These are phyloP conservation scores for Phoxinus dragarum DNA, from an alignment of 2,797 vertebrate species.

Conservation along the genomic window DNA sequence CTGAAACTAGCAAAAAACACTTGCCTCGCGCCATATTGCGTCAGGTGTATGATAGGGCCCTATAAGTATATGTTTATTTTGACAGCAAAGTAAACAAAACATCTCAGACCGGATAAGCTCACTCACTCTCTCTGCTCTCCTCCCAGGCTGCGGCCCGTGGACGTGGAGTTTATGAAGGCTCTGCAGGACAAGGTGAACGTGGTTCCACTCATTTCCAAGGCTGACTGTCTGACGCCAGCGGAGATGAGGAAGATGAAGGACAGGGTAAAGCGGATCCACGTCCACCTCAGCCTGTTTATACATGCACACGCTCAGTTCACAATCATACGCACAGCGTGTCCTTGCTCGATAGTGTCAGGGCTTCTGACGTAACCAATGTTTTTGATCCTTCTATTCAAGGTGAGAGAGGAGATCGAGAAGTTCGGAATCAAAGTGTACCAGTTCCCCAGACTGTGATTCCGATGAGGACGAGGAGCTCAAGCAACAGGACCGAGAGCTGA, in stretches of 20 bases:
- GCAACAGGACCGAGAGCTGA: conserved; percentile 86
- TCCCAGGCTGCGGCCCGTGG: conserved; percentile 83
- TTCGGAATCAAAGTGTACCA: conserved; percentile 89
- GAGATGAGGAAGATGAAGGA: conserved; percentile 89
- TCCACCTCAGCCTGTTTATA: neutral
- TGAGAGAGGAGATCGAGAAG: conserved; percentile 87
- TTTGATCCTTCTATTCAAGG: conserved; percentile 68
- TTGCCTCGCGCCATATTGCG: no score
- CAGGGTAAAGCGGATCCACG: conserved; percentile 73
- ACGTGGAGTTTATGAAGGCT: conserved; percentile 88
- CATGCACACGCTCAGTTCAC: neutral
- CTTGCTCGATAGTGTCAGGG: conserved; percentile 5
- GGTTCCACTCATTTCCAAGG: conserved; percentile 86
- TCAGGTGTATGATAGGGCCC: no score
- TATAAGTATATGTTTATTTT: neutral
- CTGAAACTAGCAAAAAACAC: no score
- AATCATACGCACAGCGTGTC: neutral
- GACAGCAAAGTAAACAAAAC: neutral
- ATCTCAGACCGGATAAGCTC: neutral
- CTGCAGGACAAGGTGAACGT: conserved; percentile 88
- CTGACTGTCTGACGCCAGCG: conserved; percentile 83
- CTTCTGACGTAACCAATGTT: conserved; percentile 2
- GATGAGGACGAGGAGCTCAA: conserved; percentile 89
- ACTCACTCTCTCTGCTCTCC: neutral
- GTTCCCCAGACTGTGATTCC: conserved; percentile 88